Conservation (phyloP, 2,888 invertebrate species). For the Andricus quercusramuli region DNA sequence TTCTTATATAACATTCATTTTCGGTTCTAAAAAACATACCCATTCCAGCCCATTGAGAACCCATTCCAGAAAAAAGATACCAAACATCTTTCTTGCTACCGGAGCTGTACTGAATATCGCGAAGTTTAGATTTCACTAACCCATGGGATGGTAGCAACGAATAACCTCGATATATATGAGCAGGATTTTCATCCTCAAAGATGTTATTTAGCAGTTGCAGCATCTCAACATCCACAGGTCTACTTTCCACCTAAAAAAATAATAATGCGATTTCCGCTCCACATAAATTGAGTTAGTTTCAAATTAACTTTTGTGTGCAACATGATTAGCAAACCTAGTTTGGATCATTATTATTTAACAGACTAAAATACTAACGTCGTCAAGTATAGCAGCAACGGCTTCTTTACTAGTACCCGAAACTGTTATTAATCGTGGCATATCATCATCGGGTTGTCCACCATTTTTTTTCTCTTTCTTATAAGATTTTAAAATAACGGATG, state of each 20-base stretch:
- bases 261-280: no score
- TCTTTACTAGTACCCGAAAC: constrained; percentile 89
- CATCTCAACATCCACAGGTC: constrained; percentile 61
- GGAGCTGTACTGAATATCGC: constrained; percentile 82
- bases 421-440: constrained; percentile 85
- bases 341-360: no score
- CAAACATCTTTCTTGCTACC: constrained; percentile 87
- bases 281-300: no score
- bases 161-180: constrained; percentile 80
- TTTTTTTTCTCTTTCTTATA: constrained; percentile 72
- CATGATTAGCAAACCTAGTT: no score
- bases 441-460: constrained; percentile 81
- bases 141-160: constrained; percentile 78
- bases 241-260: constrained; percentile 78
- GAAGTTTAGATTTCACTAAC: constrained; percentile 60
- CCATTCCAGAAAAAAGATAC: constrained; percentile 78
- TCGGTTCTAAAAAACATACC: constrained; percentile 10
- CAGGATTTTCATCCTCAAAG: constrained; percentile 80
- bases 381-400: constrained; percentile 83
- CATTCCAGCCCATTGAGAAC: constrained; percentile 4
- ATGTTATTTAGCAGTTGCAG: constrained; percentile 82
- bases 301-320: no score
- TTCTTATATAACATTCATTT: no score
- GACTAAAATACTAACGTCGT: constrained; percentile 79
- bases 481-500: constrained; percentile 52